Conservation (phyloP, 64 coral and sea anemone species). For the Dendronephthya gigantea region DNA sequence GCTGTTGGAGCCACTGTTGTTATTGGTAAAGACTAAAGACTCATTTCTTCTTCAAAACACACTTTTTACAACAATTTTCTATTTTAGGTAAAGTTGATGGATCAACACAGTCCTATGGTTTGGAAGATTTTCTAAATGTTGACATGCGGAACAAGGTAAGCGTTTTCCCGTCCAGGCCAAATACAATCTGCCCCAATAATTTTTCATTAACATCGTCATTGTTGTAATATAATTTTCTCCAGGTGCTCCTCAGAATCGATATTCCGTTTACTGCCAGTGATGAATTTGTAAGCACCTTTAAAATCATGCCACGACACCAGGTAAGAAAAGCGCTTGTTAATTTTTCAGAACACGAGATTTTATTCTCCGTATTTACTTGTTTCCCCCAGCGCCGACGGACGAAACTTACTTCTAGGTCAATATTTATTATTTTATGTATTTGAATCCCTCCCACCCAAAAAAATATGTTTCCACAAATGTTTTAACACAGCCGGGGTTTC, state of each 20-base stretch:
- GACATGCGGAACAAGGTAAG: not conserved
- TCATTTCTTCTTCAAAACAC: too few species aligned
- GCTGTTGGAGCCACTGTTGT: conserved; percentile 45
- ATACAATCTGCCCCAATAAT: not conserved
- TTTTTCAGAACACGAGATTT: too few species aligned
- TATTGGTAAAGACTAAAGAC: conserved; percentile 42
- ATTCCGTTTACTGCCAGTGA: not conserved
- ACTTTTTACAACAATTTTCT: too few species aligned
- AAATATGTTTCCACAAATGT: too few species aligned
- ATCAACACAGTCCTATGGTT: not conserved
- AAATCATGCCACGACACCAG: not conserved
- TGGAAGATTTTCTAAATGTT: not conserved
- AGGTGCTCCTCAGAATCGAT: not conserved
- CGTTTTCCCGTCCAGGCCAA: too few species aligned
- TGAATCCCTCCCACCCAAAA: too few species aligned
- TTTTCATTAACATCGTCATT: not conserved
- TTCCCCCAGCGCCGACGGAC: too few species aligned
- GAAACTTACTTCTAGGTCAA: too few species aligned
- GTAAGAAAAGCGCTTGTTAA: not conserved
- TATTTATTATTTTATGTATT: too few species aligned
- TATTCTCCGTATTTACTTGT: not conserved
- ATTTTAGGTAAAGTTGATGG: not conserved
- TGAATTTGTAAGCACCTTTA: not conserved
- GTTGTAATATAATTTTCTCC: not conserved
- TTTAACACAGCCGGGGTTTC: too few species aligned